Percentiles rank a stretch among this genome's conserved stretches.
Conservation (phyloP, 92 coral and sea anemone genomes). For the Blastomussa wellsi region DNA sequence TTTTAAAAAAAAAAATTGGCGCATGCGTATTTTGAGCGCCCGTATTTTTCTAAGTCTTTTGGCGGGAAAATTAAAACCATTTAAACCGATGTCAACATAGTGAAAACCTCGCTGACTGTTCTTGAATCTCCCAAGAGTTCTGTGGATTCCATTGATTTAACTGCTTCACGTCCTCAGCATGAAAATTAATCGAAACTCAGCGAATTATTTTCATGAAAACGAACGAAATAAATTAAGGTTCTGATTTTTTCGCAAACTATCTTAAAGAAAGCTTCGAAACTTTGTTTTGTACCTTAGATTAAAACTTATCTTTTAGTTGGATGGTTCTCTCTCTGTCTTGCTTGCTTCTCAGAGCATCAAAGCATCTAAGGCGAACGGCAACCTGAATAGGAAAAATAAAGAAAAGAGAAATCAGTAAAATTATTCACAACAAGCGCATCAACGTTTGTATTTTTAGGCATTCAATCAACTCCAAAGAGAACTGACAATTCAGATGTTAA, state of each 20-base stretch:
- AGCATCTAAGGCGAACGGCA: neutral
- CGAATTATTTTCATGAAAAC: neutral
- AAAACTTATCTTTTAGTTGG: neutral
- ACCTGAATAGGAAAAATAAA: neutral
- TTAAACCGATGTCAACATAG: neutral
- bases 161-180: neutral
- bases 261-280: neutral
- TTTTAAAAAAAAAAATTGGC: conserved; percentile 27
- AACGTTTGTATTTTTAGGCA: neutral
- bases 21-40: conserved; percentile 41
- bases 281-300: neutral
- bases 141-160: neutral
- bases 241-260: neutral
- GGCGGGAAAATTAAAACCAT: neutral
- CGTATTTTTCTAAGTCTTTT: conserved; percentile 10
- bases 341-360: neutral
- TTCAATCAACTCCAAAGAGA: neutral
- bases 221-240: neutral
- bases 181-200: neutral
- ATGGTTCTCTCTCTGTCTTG: neutral
- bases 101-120: neutral
- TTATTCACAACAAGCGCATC: neutral
- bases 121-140: neutral
- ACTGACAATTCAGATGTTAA: too few species aligned
- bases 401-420: neutral